A percentile compares a stretch with the other conserved stretches of the same genome.
These are phyloP conservation scores for Andricus curvator DNA, from an alignment of 2,888 invertebrate genomes.

Conservation along the genomic window DNA sequence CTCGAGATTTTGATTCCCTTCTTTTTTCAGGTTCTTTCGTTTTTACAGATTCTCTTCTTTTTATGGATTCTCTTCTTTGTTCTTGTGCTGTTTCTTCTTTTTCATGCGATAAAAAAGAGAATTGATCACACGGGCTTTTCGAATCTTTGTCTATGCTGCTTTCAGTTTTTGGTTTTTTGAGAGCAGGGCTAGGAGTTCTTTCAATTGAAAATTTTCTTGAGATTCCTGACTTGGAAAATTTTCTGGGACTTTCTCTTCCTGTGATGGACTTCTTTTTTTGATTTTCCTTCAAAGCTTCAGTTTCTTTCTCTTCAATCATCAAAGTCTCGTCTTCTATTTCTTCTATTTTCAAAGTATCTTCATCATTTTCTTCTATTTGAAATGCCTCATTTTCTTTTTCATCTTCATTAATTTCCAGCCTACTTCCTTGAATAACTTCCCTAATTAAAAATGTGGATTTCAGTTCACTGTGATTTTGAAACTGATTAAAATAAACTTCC, in stretches of 20 bases:
- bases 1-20: not conserved
- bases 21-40: not conserved
- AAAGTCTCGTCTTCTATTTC: not conserved
- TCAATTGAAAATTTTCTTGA: not conserved
- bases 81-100: not conserved
- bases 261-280: not conserved
- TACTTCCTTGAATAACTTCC: not conserved
- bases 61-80: not conserved
- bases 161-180: not conserved
- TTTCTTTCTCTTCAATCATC: constrained; percentile 14
- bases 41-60: not conserved
- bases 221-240: not conserved
- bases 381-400: not conserved
- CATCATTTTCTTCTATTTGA: not conserved
- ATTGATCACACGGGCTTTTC: no score
- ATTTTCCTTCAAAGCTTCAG: not conserved
- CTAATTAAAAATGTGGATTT: constrained; percentile 13
- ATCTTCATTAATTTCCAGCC: not conserved
- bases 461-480: not conserved
- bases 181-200: constrained; percentile 10
- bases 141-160: not conserved
- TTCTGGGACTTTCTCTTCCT: not conserved
- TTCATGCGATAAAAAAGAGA: not conserved
- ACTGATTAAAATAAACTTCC: not conserved
- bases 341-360: not conserved